A percentile compares a stretch with the other conserved stretches of the same genome.
Conservation (phyloP, 2,113 vertebrate species). For the Candoia aspera region DNA sequence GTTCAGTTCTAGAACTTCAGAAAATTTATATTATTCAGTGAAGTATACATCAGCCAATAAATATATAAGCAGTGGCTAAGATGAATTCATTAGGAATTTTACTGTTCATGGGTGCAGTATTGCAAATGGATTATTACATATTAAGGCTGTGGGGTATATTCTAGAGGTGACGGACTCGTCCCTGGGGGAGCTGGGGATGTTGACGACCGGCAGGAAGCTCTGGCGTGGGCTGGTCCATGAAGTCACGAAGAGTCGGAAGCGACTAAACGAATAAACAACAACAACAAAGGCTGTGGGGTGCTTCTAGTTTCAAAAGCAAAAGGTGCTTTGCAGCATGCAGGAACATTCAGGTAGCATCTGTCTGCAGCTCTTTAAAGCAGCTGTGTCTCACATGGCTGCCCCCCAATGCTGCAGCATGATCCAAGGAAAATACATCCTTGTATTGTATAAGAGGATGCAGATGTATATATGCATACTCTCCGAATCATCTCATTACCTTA, state of each 20-base stretch:
- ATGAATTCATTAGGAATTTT: background rate
- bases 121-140: background rate
- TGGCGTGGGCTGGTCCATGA: too few relatives aligned
- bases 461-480: background rate
- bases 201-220: too few relatives aligned
- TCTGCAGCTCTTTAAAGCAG: background rate
- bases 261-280: too few relatives aligned
- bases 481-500: background rate
- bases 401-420: background rate
- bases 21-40: background rate
- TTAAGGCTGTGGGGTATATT: background rate
- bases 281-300: background rate
- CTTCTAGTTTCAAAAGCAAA: background rate
- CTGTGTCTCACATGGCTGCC: background rate
- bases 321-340: background rate
- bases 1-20: background rate
- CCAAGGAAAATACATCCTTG: background rate
- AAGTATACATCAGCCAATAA: background rate
- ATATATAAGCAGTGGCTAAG: background rate
- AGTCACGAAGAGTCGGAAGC: too few relatives aligned
- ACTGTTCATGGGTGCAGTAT: background rate
- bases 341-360: background rate
- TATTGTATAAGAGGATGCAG: background rate
- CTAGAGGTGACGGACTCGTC: too few relatives aligned
- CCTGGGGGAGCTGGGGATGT: too few relatives aligned